A percentile compares a stretch with the other conserved stretches of the same genome.
Conservation (phyloP, 2,797 vertebrate species). For the Arnoldichthys spilopterus region DNA sequence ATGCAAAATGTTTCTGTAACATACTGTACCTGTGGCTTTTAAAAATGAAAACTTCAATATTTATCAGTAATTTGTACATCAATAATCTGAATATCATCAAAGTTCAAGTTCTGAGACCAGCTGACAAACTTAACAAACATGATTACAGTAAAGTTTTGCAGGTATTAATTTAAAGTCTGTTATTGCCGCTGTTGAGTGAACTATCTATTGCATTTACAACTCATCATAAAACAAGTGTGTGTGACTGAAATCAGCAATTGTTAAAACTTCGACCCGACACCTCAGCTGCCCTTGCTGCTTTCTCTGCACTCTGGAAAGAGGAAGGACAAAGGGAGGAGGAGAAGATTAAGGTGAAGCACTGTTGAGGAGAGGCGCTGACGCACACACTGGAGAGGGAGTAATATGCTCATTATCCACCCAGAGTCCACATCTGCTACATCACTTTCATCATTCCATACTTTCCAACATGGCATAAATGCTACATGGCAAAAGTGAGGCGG, state of each 20-base stretch:
- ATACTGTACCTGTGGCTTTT: too few species aligned
- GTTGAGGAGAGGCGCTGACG: slow-evolving; percentile 53
- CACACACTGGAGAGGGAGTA: slow-evolving; percentile 63
- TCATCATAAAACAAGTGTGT: neutral
- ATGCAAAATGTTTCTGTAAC: too few species aligned
- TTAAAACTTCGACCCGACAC: neutral
- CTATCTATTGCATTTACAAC: neutral
- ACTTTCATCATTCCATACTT: slow-evolving; percentile 65
- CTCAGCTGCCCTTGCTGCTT: neutral
- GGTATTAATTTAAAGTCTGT: neutral
- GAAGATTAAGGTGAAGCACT: slow-evolving; percentile 51
- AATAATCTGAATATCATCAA: too few species aligned
- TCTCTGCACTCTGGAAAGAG: neutral
- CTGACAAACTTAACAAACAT: too few species aligned
- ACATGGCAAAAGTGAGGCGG: slow-evolving; percentile 4
- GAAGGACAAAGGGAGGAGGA: slow-evolving; percentile 35
- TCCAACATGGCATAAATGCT: slow-evolving; percentile 46
- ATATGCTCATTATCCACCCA: slow-evolving; percentile 70
- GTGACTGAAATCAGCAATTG: neutral
- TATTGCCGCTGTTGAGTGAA: neutral
- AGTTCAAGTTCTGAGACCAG: too few species aligned
- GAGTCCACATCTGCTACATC: slow-evolving; percentile 69
- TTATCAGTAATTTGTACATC: too few species aligned
- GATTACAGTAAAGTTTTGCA: too few species aligned
- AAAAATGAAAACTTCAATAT: too few species aligned